Conservation (phyloP, 2,797 vertebrate genomes). For the Enteromius radiatus region DNA sequence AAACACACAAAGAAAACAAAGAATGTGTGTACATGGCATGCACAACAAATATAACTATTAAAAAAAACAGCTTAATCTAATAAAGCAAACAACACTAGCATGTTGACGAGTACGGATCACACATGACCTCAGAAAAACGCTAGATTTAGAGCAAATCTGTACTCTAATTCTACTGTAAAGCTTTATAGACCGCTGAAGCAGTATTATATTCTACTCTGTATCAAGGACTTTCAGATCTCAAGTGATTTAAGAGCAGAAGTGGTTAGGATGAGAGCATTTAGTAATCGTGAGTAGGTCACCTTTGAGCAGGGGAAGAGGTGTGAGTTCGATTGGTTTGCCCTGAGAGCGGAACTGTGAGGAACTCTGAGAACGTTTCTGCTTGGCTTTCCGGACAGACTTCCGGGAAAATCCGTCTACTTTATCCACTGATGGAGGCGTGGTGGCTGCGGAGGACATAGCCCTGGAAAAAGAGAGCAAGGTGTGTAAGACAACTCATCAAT, state of each 20-base stretch:
- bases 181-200: background rate
- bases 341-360: slow-evolving; percentile 99
- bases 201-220: background rate
- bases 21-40: background rate
- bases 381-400: slow-evolving; percentile 99
- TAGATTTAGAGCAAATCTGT: background rate
- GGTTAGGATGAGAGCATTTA: background rate
- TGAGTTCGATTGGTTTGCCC: slow-evolving; percentile 99
- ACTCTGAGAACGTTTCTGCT: slow-evolving; percentile 99
- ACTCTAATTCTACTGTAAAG: background rate
- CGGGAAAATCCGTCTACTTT: slow-evolving; percentile 99
- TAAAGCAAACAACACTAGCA: background rate
- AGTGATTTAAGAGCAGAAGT: background rate
- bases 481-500: slow-evolving; percentile 31
- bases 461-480: slow-evolving; percentile 79
- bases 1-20: background rate
- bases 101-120: background rate
- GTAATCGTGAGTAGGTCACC: slow-evolving; percentile 77
- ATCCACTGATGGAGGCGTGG: slow-evolving; percentile 99
- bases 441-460: slow-evolving; percentile 99
- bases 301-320: slow-evolving; percentile 96
- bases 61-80: background rate
- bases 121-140: background rate
- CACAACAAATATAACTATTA: background rate
- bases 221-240: background rate